Conservation (phyloP, 92 coral and sea anemone genomes). For the Hydrozoanthus gracilis region DNA sequence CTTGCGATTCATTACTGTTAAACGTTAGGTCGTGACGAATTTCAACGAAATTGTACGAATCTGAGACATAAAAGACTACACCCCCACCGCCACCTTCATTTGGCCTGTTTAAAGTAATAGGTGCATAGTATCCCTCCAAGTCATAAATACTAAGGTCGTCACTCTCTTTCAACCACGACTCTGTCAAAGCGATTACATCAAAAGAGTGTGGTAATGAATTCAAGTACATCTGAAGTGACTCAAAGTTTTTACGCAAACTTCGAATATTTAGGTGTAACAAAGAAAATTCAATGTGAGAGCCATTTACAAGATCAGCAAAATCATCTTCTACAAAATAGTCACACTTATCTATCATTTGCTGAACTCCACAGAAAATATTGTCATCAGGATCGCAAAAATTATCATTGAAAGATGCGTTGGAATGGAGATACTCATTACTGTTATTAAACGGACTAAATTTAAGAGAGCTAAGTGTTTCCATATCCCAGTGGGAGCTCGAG, state of each 20-base stretch:
- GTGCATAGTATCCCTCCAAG: neutral
- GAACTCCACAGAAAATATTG: neutral
- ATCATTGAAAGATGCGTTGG: conserved; percentile 13
- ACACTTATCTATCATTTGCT: conserved; percentile 5
- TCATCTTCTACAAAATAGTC: neutral
- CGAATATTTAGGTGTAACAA: conserved; percentile 5
- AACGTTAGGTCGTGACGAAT: neutral
- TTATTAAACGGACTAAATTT: conserved; percentile 1
- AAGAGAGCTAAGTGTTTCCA: conserved; percentile 9
- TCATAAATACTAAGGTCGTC: neutral
- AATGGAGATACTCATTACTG: neutral
- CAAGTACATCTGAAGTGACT: neutral
- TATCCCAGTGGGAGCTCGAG: neutral
- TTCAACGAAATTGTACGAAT: neutral
- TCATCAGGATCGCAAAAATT: neutral
- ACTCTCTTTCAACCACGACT: neutral
- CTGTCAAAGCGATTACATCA: conserved; percentile 8
- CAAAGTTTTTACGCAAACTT: too few relatives aligned
- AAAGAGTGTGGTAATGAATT: neutral
- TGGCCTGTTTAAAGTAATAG: too few relatives aligned
- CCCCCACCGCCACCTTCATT: neutral
- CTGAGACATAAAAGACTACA: neutral
- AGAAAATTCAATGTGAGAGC: neutral
- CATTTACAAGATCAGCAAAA: neutral
- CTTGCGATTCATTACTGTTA: neutral